Base-by-base conservation (phyloP, 2,113 vertebrate species). In the Xenopus laevis region DNA sequence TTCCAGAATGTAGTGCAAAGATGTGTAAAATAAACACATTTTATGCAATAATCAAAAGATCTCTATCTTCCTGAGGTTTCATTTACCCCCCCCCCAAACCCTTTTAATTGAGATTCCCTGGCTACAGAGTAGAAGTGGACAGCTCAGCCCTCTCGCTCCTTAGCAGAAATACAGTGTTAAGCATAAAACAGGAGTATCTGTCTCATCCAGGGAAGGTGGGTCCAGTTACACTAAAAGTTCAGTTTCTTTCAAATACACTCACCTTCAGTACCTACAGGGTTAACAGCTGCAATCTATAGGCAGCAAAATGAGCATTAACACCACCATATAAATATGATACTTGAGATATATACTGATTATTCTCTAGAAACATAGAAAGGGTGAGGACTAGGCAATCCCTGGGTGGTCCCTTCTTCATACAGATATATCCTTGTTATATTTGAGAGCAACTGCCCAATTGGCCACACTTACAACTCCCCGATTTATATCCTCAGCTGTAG, bases 381-480 rank as follows among this genome's bases (percentile, higher is more conserved):
- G 33, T 40, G 33, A 40, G 63, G 3, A 13, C 20, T 60, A 60
- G 9, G 20, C 21, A 60, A 18, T 58, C n/a, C 55, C 53, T 13
- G 53, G 2, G n/a, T 57, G 53, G 53, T 2, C 20, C 57, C 58
- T 60, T 21, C 21, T 10, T 27, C 10, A 23, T 60, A 23, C 58
- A 21, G 57, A 44, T 53, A 69, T 45, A 58, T 69, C 30, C 30
- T 33, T 17, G 44, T 69, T 6, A 68, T 52, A 57, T 33, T 40
- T 23, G 18, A 60, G 3, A 61, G 10, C 13, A 61, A 4, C 33
- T 60, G 9, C 58, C 53, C 58, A 27, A 18, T 13, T 59, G 63
- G 12, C 64, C 84, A 94, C 84, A 94, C 95, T 95, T 89, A 96
- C 95, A 89, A 93, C 92, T 85, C 94, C 95, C 23, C 85, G 87